A percentile compares a stretch with the other conserved stretches of the same genome.
phyloP scores from a whole-genome alignment of 2,888 invertebrate genomes.

The Thymelicus lineola region DNA sequence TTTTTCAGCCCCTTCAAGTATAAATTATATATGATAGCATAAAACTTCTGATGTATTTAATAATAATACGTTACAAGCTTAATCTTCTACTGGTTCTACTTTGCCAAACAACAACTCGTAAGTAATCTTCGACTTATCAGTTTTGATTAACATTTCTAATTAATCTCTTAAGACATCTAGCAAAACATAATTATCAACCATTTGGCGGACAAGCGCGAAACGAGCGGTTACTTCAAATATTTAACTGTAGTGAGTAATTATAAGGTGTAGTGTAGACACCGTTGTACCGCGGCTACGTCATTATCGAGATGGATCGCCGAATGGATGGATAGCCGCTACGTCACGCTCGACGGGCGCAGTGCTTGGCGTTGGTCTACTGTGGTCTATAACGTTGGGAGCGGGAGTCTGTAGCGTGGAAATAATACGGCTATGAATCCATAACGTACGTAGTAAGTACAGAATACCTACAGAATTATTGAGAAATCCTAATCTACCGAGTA shows the following conservation, averaged over 20 bases:
- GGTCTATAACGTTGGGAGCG: background rate
- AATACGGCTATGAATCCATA: no score
- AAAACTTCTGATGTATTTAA: no score
- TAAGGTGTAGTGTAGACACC: conserved; percentile 42
- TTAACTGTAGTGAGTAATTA: conserved; percentile 40
- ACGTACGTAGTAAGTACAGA: no score
- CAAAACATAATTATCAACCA: background rate
- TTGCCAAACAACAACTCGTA: background rate
- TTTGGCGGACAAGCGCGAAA: background rate
- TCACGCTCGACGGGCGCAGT: background rate
- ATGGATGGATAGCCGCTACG: background rate
- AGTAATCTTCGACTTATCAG: background rate
- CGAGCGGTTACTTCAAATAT: background rate
- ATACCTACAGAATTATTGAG: no score
- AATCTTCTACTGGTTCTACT: no score
- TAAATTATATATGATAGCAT: no score
- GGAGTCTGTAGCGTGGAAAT: no score
- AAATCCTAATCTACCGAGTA: no score
- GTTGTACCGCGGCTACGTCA: conserved; percentile 45
- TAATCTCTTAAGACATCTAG: background rate
- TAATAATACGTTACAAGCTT: no score
- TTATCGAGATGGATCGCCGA: conserved; percentile 47
- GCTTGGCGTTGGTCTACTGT: background rate
- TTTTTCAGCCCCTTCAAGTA: no score
- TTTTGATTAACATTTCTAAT: background rate